Percentiles rank a stretch among this genome's conserved stretches.
Evolutionary conservation across 2,113 vertebrate genomes (phyloP).

Genomic region (Antennarius striatus): DNA sequence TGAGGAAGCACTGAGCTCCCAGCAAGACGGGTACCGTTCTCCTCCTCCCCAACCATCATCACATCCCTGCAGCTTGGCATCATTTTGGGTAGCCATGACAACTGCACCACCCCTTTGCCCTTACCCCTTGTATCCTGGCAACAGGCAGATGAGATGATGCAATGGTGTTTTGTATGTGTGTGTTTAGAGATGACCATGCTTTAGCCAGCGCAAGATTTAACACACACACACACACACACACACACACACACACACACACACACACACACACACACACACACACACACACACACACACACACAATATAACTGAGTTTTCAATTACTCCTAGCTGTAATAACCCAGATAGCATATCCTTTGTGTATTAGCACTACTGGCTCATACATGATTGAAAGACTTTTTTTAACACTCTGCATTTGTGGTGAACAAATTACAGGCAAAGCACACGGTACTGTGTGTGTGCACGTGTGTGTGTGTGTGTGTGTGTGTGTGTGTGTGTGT

Average conservation of each 20-base stretch:
- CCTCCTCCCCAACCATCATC: constrained; percentile 26
- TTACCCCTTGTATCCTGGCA: constrained; percentile 77
- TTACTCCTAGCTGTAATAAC: constrained; percentile 32
- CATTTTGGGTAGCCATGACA: constrained; percentile 61
- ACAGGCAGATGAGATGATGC: constrained; percentile 66
- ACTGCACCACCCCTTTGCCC: constrained; percentile 63
- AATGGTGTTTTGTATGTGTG: constrained; percentile 35
- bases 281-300: constrained; percentile 9
- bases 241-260: background rate
- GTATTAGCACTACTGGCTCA: constrained; percentile 33
- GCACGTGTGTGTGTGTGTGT: constrained; percentile 6
- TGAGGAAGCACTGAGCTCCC: constrained; percentile 13
- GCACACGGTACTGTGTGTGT: background rate
- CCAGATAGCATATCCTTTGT: constrained; percentile 37
- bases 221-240: constrained; percentile 6
- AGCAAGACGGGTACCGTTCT: constrained; percentile 24
- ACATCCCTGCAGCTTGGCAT: constrained; percentile 60
- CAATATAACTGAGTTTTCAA: constrained; percentile 39
- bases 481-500: constrained; percentile 2
- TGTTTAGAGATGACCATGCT: constrained; percentile 39
- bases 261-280: background rate
- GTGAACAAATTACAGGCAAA: constrained; percentile 13
- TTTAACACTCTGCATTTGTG: constrained; percentile 11
- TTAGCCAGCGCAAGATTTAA: constrained; percentile 14
- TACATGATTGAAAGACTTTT: constrained; percentile 32